Evolutionary conservation across 2,797 vertebrate species (phyloP).

Genomic region (Saxicola maurus): DNA sequence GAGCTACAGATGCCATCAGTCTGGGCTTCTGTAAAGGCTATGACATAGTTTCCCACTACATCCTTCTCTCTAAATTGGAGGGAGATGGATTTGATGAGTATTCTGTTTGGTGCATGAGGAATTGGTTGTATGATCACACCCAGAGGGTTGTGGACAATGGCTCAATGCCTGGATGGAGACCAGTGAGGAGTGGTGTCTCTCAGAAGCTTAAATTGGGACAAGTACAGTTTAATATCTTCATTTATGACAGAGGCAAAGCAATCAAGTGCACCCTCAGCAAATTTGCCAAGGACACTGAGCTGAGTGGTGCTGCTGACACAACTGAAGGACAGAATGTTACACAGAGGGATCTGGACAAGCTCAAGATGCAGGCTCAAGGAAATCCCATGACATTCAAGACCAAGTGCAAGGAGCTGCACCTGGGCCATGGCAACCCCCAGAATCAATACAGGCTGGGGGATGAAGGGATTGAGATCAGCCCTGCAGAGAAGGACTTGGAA

Average conservation of each 20-base stretch:
- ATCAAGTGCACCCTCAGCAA: neutral
- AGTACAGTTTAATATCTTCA: neutral
- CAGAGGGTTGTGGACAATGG: neutral
- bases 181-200: neutral
- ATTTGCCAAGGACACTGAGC: neutral
- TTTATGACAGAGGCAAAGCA: neutral
- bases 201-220: fast-evolving
- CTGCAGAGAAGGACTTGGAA: neutral
- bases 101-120: neutral
- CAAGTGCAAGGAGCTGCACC: neutral
- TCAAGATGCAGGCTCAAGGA: neutral
- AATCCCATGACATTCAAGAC: neutral
- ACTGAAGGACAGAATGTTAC: fast-evolving
- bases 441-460: neutral
- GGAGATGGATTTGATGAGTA: neutral
- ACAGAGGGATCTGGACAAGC: neutral
- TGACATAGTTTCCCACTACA: neutral
- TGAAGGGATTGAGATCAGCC: neutral
- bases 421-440: neutral
- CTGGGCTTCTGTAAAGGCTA: neutral
- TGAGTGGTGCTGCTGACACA: neutral
- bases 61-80: neutral
- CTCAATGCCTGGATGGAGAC: neutral
- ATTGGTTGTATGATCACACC: neutral
- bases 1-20: neutral